Evolutionary conservation across 2,113 vertebrate genomes (phyloP).

Genomic region (Eublepharis macularius): DNA sequence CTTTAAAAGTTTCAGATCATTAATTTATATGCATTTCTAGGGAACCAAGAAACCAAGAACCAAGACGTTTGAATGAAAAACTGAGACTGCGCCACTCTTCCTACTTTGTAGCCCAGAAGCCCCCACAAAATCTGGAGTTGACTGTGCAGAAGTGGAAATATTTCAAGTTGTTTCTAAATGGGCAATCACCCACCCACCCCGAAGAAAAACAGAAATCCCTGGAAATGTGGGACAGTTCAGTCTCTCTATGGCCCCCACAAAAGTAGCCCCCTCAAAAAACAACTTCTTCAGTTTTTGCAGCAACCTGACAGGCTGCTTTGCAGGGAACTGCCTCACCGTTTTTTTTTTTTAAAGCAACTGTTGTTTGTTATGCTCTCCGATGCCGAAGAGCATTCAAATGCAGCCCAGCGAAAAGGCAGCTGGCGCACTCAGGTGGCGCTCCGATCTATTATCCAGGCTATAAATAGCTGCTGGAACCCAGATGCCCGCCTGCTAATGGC

Average conservation of each 20-base stretch:
- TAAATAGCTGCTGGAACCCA: conserved; percentile 28
- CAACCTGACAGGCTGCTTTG: neutral
- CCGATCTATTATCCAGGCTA: conserved; percentile 16
- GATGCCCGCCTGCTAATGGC: conserved; percentile 13
- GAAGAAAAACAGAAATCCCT: neutral
- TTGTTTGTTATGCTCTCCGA: neutral
- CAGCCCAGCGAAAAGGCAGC: neutral
- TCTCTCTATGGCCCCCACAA: neutral
- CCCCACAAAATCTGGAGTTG: too few species aligned
- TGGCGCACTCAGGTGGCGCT: conserved; percentile 17
- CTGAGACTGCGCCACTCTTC: too few species aligned
- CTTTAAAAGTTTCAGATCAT: too few species aligned
- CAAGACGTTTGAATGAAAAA: too few species aligned
- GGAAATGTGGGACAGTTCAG: too few species aligned
- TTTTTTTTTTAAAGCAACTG: neutral
- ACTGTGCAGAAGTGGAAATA: neutral
- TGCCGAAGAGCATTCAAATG: neutral
- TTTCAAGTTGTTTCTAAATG: neutral
- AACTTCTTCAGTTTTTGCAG: neutral
- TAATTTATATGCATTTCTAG: too few species aligned
- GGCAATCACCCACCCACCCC: too few species aligned
- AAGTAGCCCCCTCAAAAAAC: neutral
- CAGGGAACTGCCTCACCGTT: neutral
- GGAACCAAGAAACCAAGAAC: too few species aligned
- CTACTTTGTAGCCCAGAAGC: too few species aligned